phyloP scores from a whole-genome alignment of 2,797 vertebrate genomes.

The Anniella stebbinsi region DNA sequence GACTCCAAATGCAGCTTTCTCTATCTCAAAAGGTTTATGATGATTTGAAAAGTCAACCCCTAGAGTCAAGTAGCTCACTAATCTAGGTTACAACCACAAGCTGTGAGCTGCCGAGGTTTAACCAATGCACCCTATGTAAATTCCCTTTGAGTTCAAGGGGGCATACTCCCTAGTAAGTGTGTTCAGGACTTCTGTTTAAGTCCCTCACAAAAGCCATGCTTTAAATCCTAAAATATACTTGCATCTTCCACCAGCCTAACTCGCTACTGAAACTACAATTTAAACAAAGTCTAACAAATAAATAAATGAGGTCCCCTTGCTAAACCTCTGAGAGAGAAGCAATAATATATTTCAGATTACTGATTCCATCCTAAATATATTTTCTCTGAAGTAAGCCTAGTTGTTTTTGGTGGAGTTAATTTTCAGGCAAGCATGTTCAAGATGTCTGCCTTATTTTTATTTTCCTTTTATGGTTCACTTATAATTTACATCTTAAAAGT shows the following conservation, averaged over 20 bases:
- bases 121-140: background rate
- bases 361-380: no score
- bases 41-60: background rate
- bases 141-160: background rate
- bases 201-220: background rate
- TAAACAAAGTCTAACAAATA: no score
- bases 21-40: background rate
- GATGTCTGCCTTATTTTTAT: no score
- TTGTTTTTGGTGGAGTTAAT: no score
- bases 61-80: background rate
- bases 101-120: background rate
- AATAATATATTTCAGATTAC: no score
- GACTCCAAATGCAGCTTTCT: background rate
- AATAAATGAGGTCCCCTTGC: no score
- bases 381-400: no score
- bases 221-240: background rate
- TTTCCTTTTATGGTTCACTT: background rate
- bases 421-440: no score
- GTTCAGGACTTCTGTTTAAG: background rate
- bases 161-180: background rate
- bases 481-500: no score
- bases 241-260: background rate
- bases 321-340: no score
- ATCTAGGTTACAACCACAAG: background rate
- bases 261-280: background rate